A percentile compares a stretch with the other conserved stretches of the same genome.
phyloP scores from a whole-genome alignment of 2,113 vertebrate genomes.

The Empidonax traillii region DNA sequence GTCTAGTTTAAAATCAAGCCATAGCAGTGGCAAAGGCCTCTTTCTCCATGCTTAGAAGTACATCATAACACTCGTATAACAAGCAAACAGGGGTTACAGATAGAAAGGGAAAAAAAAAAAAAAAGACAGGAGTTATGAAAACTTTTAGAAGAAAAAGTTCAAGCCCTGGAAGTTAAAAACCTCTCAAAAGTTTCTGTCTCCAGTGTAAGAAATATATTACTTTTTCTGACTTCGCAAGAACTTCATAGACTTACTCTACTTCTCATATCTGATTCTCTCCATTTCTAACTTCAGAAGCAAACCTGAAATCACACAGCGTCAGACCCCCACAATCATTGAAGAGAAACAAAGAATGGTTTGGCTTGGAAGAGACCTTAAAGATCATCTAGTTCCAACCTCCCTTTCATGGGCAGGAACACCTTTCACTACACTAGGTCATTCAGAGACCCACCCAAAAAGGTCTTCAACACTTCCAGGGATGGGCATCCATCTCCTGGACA shows the following conservation, averaged over 20 bases:
- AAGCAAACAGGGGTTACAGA: not conserved
- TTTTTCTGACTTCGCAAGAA: no score
- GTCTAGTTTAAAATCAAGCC: not conserved
- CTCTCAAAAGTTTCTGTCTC: no score
- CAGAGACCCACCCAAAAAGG: not conserved
- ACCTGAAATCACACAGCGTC: rapidly evolving
- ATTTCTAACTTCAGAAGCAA: not conserved
- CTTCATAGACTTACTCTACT: not conserved
- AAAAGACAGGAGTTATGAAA: no score
- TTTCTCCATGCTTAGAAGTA: not conserved
- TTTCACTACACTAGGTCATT: not conserved
- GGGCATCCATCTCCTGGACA: not conserved
- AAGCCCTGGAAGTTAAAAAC: no score
- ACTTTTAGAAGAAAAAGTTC: no score
- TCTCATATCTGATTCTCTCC: not conserved
- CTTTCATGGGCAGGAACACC: not conserved
- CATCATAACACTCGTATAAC: not conserved
- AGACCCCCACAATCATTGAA: not conserved
- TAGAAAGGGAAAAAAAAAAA: not conserved
- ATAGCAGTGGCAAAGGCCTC: not conserved
- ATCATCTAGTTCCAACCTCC: not conserved
- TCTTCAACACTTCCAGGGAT: not conserved
- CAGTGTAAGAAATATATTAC: no score
- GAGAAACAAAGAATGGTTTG: not conserved
- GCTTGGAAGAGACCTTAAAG: not conserved